Evolutionary conservation across 2,888 invertebrate genomes (phyloP).

Genomic region (Drosophila kanekoi): DNA sequence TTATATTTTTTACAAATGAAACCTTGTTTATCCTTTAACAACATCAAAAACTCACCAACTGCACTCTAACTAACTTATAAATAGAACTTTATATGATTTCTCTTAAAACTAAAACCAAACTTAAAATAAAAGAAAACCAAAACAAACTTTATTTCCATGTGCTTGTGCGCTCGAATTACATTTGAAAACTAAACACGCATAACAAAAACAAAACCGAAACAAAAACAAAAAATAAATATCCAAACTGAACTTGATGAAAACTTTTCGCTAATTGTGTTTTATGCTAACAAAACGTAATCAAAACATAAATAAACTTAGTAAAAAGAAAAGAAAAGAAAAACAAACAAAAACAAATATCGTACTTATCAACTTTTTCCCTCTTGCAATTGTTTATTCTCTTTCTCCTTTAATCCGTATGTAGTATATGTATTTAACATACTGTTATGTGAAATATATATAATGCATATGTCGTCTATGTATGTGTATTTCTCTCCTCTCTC

Average conservation of each 20-base stretch:
- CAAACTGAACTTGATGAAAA: conserved; percentile 28
- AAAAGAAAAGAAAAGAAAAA: conserved; percentile 22
- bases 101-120: conserved; percentile 19
- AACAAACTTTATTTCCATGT: conserved; percentile 35
- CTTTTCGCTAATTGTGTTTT: conserved; percentile 39
- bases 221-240: conserved; percentile 34
- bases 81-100: conserved; percentile 43
- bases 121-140: conserved; percentile 19
- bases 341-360: conserved; percentile 21
- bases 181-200: conserved; percentile 60
- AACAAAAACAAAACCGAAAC: too few species aligned
- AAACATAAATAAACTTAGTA: conserved; percentile 18
- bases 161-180: too few species aligned
- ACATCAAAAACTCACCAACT: conserved; percentile 66
- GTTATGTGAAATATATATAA: conserved; percentile 70
- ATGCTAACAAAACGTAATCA: conserved; percentile 29
- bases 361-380: conserved; percentile 75
- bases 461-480: conserved; percentile 74
- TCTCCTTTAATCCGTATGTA: conserved; percentile 57
- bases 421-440: conserved; percentile 68
- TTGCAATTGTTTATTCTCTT: conserved; percentile 67
- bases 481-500: conserved; percentile 63
- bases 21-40: conserved; percentile 40
- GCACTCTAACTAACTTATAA: conserved; percentile 58
- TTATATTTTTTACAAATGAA: conserved; percentile 20